Conservation (phyloP, 2,797 vertebrate genomes). For the Odontamblyopus rebecca region DNA sequence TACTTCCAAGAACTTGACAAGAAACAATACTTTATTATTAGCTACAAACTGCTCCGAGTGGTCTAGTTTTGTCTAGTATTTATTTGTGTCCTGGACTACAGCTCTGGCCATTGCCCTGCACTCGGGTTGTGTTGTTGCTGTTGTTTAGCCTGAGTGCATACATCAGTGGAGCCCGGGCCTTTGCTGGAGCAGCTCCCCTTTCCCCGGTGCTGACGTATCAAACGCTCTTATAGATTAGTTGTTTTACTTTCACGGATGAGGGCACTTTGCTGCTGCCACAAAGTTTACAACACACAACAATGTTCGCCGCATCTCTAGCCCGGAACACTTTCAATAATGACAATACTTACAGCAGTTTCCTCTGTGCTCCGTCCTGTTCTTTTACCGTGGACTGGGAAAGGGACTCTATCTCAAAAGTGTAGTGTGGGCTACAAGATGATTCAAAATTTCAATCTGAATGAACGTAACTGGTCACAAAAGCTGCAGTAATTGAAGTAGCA, state of each 20-base stretch:
- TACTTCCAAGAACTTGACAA: too few relatives aligned
- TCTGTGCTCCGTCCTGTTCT: neutral
- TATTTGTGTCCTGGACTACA: neutral
- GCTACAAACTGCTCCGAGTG: too few relatives aligned
- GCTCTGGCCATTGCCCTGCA: neutral
- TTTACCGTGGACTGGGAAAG: neutral
- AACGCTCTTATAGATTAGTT: conserved; percentile 13
- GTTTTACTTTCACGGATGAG: conserved; percentile 15
- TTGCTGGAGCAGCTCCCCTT: neutral
- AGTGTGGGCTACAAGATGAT: neutral
- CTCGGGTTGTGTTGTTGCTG: neutral
- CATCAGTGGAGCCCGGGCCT: conserved; percentile 1
- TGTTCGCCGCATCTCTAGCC: neutral
- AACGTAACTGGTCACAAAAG: too few relatives aligned
- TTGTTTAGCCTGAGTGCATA: conserved; percentile 6
- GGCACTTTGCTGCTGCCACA: conserved; percentile 11
- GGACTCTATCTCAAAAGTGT: neutral
- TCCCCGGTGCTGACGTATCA: neutral
- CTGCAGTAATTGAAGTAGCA: too few relatives aligned
- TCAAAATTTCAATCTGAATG: too few relatives aligned
- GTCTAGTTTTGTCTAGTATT: neutral
- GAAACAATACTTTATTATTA: too few relatives aligned
- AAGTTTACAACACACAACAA: conserved; percentile 9
- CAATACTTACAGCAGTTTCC: neutral
- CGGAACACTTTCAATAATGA: neutral